Percentiles rank a stretch among this genome's conserved stretches.
Conservation (phyloP, 2,113 vertebrate genomes). For the Vidua chalybeata region DNA sequence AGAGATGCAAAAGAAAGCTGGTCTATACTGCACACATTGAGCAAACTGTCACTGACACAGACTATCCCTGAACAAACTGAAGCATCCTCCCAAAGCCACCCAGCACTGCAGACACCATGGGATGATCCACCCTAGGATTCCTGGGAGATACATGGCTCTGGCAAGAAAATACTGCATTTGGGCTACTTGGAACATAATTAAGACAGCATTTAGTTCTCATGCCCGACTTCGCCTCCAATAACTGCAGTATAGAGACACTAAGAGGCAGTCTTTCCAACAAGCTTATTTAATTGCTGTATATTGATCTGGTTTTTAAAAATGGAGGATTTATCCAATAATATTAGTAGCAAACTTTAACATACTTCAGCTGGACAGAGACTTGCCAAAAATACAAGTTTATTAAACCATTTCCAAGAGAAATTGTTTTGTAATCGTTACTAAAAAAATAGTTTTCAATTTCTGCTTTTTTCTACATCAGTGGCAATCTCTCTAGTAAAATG, state of each 20-base stretch:
- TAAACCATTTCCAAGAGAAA: neutral
- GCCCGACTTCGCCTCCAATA: neutral
- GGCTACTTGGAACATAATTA: neutral
- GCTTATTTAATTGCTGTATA: neutral
- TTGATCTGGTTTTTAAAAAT: neutral
- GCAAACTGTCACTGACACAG: neutral
- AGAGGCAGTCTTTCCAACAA: neutral
- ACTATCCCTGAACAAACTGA: neutral
- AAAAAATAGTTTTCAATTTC: neutral
- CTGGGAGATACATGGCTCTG: neutral
- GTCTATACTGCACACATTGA: neutral
- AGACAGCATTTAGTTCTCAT: neutral
- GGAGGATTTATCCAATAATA: neutral
- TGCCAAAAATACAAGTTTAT: neutral
- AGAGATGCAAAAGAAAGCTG: neutral
- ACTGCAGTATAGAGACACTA: neutral
- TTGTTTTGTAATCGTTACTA: neutral
- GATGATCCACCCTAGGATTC: neutral
- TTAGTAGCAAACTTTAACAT: neutral
- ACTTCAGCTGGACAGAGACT: neutral
- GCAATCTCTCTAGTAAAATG: neutral
- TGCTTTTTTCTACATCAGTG: neutral
- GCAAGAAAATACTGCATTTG: neutral
- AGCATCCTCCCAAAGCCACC: neutral
- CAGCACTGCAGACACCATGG: neutral